A percentile compares a stretch with the other conserved stretches of the same genome.
Evolutionary conservation across 2,797 vertebrate species (phyloP).

Genomic region (Trachops cirrhosus): DNA sequence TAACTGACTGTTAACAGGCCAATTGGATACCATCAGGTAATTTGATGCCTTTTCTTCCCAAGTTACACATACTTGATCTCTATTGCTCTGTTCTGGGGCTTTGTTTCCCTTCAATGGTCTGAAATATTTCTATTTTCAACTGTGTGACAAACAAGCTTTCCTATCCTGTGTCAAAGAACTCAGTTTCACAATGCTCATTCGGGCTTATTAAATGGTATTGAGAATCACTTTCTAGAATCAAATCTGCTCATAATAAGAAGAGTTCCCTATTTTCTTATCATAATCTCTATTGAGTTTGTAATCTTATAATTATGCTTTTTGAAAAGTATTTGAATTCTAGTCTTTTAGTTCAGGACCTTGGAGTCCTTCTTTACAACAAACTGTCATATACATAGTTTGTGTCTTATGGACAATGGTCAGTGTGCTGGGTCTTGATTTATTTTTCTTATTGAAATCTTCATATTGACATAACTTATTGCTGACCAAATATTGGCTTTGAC

Average conservation of each 20-base stretch:
- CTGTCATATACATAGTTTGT: not conserved
- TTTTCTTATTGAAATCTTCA: not conserved
- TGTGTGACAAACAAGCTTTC: not conserved
- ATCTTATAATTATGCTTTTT: not conserved
- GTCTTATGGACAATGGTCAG: not conserved
- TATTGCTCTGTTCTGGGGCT: not conserved
- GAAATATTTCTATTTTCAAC: not conserved
- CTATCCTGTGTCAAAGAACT: not conserved
- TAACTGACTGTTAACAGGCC: not conserved
- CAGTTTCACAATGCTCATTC: not conserved
- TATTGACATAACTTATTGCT: not conserved
- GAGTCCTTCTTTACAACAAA: not conserved
- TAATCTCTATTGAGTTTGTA: not conserved
- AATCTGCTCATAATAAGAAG: not conserved
- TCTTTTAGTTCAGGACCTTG: not conserved
- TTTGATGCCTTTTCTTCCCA: not conserved
- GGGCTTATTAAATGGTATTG: not conserved
- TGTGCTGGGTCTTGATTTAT: not conserved
- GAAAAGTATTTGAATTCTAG: not conserved
- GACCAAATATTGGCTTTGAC: not conserved
- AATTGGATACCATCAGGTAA: not conserved
- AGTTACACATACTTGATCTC: not conserved
- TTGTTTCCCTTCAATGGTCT: not conserved
- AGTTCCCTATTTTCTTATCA: not conserved
- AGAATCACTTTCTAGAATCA: not conserved